These are phyloP conservation scores for Platerodrilus igneus DNA, from an alignment of 2,888 invertebrate genomes.

Conservation along the genomic window DNA sequence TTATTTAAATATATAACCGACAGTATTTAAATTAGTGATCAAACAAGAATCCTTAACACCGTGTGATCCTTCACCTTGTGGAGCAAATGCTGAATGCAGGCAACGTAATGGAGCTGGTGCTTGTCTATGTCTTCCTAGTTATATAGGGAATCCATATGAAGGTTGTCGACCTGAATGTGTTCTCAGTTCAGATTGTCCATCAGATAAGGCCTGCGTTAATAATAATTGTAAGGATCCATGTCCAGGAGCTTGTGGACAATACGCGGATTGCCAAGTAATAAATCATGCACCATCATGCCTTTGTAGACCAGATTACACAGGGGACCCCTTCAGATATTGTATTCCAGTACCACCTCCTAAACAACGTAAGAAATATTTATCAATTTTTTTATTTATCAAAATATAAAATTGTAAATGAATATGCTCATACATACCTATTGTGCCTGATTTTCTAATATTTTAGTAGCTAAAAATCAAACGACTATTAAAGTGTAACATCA, in stretches of 20 bases:
- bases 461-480: too few relatives aligned
- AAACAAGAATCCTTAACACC: constrained; percentile 52
- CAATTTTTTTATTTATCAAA: constrained; percentile 34
- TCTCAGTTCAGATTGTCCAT: constrained; percentile 61
- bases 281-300: constrained; percentile 64
- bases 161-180: constrained; percentile 69
- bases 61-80: constrained; percentile 60
- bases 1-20: too few relatives aligned
- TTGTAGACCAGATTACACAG: constrained; percentile 57
- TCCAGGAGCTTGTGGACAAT: constrained; percentile 65
- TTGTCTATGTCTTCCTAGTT: constrained; percentile 62
- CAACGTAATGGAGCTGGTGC: constrained; percentile 57
- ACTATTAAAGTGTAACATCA: too few relatives aligned
- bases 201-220: constrained; percentile 62
- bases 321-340: constrained; percentile 65
- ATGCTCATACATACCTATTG: too few relatives aligned
- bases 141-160: constrained; percentile 68
- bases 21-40: too few relatives aligned
- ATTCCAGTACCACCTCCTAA: constrained; percentile 39
- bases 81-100: constrained; percentile 60
- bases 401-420: not conserved
- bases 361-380: constrained; percentile 27
- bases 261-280: constrained; percentile 64
- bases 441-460: too few relatives aligned
- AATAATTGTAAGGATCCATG: constrained; percentile 71